Evolutionary conservation across 2,888 invertebrate species (phyloP).

Genomic region (Oxystoma pomonae): DNA sequence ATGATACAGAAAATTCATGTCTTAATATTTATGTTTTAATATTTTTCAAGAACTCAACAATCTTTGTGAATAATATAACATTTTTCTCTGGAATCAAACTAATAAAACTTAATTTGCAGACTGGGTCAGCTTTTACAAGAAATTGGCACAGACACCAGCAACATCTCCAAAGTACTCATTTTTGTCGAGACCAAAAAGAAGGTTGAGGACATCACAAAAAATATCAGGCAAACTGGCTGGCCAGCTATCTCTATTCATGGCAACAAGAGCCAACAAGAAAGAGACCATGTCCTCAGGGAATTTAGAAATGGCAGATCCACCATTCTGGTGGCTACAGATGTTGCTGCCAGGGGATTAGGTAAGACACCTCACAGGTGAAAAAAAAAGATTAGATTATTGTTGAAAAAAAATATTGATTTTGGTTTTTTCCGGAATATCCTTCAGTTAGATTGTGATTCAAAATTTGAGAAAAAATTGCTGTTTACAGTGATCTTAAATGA

Average conservation of each 20-base stretch:
- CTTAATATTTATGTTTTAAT: too few relatives aligned
- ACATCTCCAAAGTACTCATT: conserved; percentile 87
- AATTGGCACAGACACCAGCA: conserved; percentile 73
- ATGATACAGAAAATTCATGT: too few relatives aligned
- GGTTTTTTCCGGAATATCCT: background rate
- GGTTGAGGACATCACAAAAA: conserved; percentile 68
- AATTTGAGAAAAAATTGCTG: conserved; percentile 40
- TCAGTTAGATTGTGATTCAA: background rate
- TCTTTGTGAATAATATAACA: too few relatives aligned
- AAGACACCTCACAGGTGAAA: conserved; percentile 46
- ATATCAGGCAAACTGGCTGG: conserved; percentile 74
- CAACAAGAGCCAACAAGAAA: conserved; percentile 91
- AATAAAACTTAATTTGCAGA: conserved; percentile 53
- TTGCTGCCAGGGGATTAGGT: conserved; percentile 95
- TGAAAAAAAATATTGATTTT: background rate
- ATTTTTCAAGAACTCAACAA: too few relatives aligned
- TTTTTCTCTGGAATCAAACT: too few relatives aligned
- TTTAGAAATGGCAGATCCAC: conserved; percentile 83
- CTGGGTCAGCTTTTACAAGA: conserved; percentile 73
- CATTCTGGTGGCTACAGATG: conserved; percentile 95
- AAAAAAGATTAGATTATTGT: background rate
- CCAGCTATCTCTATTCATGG: conserved; percentile 88
- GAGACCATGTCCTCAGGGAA: conserved; percentile 88
- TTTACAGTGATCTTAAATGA: background rate
- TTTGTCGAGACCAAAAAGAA: conserved; percentile 96